phyloP scores from a whole-genome alignment of 2,888 invertebrate genomes.

The Netelia inedita region DNA sequence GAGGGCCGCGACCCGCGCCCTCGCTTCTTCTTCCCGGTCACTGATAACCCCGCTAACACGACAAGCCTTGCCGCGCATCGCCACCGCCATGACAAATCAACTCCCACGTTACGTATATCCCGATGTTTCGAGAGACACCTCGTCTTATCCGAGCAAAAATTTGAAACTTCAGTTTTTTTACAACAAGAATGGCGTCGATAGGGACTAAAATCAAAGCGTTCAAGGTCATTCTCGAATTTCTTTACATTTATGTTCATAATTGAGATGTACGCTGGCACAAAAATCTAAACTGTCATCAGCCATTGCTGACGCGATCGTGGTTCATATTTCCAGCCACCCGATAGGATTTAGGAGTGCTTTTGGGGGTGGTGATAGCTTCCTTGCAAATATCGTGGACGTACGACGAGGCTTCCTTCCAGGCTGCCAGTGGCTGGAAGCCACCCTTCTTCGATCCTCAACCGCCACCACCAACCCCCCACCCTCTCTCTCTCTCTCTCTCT shows the following conservation, averaged over 20 bases:
- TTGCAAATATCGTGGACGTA: neutral
- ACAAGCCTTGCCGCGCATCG: neutral
- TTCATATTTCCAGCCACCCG: neutral
- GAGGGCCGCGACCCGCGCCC: neutral
- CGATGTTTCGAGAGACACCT: no score
- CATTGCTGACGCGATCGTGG: neutral
- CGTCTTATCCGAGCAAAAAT: no score
- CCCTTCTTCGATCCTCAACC: no score
- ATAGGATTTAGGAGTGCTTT: neutral
- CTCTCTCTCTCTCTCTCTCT: no score
- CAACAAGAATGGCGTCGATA: no score
- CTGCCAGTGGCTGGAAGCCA: slow-evolving; percentile 37
- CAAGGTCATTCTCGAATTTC: no score
- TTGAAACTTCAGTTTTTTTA: no score
- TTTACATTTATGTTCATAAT: no score
- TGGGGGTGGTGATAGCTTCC: neutral
- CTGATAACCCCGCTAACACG: slow-evolving; percentile 9
- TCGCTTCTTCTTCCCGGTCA: neutral
- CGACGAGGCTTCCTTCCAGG: slow-evolving; percentile 27
- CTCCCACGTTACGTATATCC: neutral
- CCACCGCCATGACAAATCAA: slow-evolving; percentile 19
- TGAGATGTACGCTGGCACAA: no score
- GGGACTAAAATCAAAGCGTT: neutral
- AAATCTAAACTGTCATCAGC: neutral
- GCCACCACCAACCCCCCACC: slow-evolving; percentile 27